Evolutionary conservation across 2,797 vertebrate genomes (phyloP).

Genomic region (Thamnophis elegans): DNA sequence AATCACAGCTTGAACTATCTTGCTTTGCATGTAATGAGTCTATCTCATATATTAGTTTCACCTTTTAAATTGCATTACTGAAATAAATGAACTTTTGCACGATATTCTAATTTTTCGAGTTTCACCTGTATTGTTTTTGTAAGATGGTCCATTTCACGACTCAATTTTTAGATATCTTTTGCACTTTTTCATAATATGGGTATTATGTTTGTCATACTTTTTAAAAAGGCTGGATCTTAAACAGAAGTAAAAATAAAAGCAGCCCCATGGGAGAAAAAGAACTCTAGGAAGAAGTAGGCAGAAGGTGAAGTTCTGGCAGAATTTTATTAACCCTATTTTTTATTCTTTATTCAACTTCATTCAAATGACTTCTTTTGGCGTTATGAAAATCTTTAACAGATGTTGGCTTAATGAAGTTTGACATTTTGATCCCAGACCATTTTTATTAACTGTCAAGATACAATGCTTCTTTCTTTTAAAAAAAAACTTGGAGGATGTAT

Average conservation of each 20-base stretch:
- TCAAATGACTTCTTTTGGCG: neutral
- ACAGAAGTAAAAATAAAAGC: neutral
- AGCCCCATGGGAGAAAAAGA: too few species aligned
- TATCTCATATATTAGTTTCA: too few species aligned
- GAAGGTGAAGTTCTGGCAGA: neutral
- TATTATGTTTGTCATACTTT: neutral
- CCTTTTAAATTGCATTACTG: too few species aligned
- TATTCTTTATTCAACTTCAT: neutral
- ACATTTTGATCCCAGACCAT: conserved; percentile 14
- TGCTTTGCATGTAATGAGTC: too few species aligned
- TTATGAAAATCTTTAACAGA: conserved; percentile 8
- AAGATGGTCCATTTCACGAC: neutral
- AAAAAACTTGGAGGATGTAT: neutral
- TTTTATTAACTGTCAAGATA: conserved; percentile 20
- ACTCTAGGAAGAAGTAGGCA: neutral
- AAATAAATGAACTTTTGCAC: too few species aligned
- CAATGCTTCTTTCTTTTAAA: neutral
- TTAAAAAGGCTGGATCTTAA: neutral
- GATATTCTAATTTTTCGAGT: too few species aligned
- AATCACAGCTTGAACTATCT: too few species aligned
- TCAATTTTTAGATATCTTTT: neutral
- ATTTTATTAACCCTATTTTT: neutral
- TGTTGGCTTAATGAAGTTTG: conserved; percentile 29
- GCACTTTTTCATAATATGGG: neutral
- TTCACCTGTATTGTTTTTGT: neutral